phyloP scores from a whole-genome alignment of 2,797 vertebrate species.

The Myotis planiceps region DNA sequence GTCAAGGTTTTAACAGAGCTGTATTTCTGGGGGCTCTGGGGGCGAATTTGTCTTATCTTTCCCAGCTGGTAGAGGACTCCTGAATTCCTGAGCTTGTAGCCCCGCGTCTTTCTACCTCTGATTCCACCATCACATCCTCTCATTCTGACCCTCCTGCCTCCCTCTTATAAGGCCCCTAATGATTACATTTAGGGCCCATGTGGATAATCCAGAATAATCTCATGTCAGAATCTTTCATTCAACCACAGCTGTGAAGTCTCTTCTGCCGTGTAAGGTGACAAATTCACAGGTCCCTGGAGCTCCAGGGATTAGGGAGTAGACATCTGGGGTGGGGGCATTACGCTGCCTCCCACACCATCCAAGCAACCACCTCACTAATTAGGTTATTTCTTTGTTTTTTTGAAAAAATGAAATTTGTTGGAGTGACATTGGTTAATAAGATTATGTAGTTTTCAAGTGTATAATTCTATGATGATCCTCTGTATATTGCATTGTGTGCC shows the following conservation, averaged over 20 bases:
- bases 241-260: too few species aligned
- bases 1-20: too few species aligned
- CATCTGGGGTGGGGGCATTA: not conserved
- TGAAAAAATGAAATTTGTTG: not conserved
- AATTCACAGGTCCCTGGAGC: not conserved
- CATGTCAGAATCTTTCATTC: not conserved
- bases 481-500: not conserved
- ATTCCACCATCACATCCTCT: not conserved
- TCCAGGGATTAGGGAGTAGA: not conserved
- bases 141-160: not conserved
- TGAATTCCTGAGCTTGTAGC: not conserved
- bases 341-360: not conserved
- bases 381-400: not conserved
- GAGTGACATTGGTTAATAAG: not conserved
- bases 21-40: not conserved
- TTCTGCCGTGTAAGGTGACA: not conserved
- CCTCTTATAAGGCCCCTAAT: not conserved
- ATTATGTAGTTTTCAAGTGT: not conserved
- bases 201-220: not conserved
- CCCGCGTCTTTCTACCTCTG: accelerated
- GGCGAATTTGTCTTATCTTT: not conserved
- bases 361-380: too few species aligned
- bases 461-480: not conserved
- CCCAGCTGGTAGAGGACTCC: not conserved
- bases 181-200: not conserved